phyloP scores from a whole-genome alignment of 2,113 vertebrate species.

The Passer montanus region DNA sequence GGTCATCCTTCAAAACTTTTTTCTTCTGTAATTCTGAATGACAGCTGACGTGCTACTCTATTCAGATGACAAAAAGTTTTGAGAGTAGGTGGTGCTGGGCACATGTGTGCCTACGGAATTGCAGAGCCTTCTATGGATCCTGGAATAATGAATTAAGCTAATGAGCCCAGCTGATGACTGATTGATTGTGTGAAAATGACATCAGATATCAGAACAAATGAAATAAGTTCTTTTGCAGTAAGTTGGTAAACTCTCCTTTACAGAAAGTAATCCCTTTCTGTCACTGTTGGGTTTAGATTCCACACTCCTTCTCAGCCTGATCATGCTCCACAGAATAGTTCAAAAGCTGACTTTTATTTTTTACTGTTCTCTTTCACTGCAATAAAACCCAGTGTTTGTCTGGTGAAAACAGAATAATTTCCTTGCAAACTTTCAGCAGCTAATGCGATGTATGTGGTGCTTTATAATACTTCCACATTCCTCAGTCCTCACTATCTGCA shows the following conservation, averaged over 20 bases:
- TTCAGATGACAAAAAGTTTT: not conserved
- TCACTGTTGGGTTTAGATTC: not conserved
- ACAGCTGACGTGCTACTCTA: not conserved
- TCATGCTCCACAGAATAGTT: not conserved
- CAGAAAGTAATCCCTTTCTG: not conserved
- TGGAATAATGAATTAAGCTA: not conserved
- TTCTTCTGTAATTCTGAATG: not conserved
- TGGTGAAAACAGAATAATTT: conserved; percentile 27
- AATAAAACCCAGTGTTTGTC: not conserved
- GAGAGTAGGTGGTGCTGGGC: not conserved
- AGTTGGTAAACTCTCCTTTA: not conserved
- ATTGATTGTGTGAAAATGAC: not conserved
- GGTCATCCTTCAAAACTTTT: not conserved
- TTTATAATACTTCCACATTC: conserved; percentile 67
- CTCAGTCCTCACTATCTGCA: conserved; percentile 56
- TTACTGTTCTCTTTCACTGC: not conserved
- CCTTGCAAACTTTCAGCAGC: conserved; percentile 22
- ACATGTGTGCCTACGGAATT: not conserved
- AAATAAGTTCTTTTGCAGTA: not conserved
- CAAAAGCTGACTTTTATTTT: not conserved
- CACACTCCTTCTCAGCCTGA: not conserved
- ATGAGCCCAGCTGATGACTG: not conserved
- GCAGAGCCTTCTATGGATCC: not conserved
- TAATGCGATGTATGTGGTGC: not conserved
- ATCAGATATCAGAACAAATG: not conserved